These are phyloP conservation scores for Metacarcinus magister DNA, from an alignment of 2,888 invertebrate species.

Conservation along the genomic window DNA sequence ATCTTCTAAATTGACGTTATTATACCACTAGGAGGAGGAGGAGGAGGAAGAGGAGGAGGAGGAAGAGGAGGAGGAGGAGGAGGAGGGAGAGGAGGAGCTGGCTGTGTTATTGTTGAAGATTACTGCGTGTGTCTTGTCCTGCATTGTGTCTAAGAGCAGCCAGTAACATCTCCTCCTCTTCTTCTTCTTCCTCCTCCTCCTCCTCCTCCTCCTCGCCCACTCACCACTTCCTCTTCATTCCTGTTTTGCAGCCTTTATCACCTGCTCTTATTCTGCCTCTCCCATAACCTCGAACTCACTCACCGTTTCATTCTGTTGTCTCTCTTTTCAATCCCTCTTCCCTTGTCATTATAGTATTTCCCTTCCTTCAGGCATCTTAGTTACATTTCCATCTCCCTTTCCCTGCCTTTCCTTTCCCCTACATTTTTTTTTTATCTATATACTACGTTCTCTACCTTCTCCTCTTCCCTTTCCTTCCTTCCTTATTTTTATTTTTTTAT, in stretches of 20 bases:
- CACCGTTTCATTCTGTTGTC: not conserved
- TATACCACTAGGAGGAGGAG: not conserved
- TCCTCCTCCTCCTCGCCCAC: not conserved
- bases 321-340: not conserved
- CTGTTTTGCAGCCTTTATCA: not conserved
- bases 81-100: not conserved
- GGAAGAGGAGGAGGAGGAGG: slow-evolving; percentile 17
- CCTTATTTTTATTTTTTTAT: too few species aligned
- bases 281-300: too few species aligned
- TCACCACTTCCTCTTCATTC: not conserved
- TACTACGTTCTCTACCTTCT: not conserved
- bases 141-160: not conserved
- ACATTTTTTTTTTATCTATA: not conserved
- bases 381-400: not conserved
- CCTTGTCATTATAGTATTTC: not conserved
- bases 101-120: slow-evolving; percentile 9
- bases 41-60: not conserved
- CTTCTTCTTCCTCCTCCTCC: not conserved
- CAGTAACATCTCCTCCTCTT: not conserved
- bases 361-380: too few species aligned
- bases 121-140: slow-evolving; percentile 20
- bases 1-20: too few species aligned
- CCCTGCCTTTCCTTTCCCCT: too few species aligned
- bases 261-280: not conserved
- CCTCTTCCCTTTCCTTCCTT: too few species aligned